Evolutionary conservation across 2,888 invertebrate genomes (phyloP).

Genomic region (Notodonta ziczac): DNA sequence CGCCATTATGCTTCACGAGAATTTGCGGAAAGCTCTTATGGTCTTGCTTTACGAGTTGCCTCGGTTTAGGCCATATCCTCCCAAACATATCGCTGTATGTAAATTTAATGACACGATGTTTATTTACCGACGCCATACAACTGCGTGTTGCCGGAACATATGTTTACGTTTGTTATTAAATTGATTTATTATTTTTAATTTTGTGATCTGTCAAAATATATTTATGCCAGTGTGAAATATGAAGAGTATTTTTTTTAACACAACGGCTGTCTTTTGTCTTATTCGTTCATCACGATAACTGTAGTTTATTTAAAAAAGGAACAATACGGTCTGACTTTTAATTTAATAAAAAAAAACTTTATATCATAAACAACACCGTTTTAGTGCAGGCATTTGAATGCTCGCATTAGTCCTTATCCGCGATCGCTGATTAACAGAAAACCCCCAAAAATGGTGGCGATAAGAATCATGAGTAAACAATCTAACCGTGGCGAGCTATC

Average conservation of each 20-base stretch:
- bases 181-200: constrained; percentile 29
- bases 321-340: background rate
- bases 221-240: constrained; percentile 20
- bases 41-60: constrained; percentile 56
- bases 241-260: background rate
- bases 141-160: constrained; percentile 46
- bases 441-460: constrained; percentile 57
- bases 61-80: constrained; percentile 55
- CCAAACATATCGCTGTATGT: constrained; percentile 68
- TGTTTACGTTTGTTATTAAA: constrained; percentile 38
- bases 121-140: constrained; percentile 58
- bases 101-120: constrained; percentile 69
- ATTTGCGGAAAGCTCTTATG: constrained; percentile 52
- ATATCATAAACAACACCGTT: constrained; percentile 20
- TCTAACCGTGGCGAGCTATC: constrained; percentile 58
- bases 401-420: constrained; percentile 43
- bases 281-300: background rate
- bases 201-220: constrained; percentile 10
- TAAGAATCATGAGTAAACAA: constrained; percentile 62
- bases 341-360: background rate
- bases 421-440: constrained; percentile 49
- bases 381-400: constrained; percentile 35
- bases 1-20: constrained; percentile 42
- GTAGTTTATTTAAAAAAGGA: background rate
- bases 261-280: background rate